Base-by-base conservation (phyloP, 1,140 invertebrate genomes). In the Heliconius melpomene region DNA sequence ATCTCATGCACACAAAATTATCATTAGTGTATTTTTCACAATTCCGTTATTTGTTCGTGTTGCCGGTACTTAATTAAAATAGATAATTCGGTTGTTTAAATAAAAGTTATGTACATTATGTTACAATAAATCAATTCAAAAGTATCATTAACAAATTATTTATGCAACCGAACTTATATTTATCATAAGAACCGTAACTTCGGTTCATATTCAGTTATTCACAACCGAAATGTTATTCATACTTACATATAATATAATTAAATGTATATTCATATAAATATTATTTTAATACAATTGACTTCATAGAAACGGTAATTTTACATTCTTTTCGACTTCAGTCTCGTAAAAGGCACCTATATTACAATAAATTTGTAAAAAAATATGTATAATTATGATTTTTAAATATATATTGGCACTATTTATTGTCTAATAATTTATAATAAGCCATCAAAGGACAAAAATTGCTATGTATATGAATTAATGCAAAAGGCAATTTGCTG, bases 301-400 rank as follows among this genome's bases (percentile, higher is more conserved):
- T 66, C 26, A 66, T 66, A 66, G 13, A 66, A 81, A 77, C 81
- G 80, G 79, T 81, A 75, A 54, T 78, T 66, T 66, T 29, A 66
- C 60, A 66, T 83, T 60, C 13, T 74, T 78, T 78, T 78, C 18
- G 77, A 72, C 72, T 75, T 91, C 90, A 92, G 90, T 92, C 91
- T 92, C 91, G 79, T 83, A 83, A 81, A 91, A 92, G 90, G 91
- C 91, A 91, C 91, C 87, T 81, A 88, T 86, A 84, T 80, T 86
- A 82, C 84, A 75, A 80, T 80, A 73, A 46, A 74, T 76, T 52
- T 80, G 74, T 80, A 80, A 87, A 89, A 88, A 66, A 66, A 89
- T 89, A 90, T 84, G 79, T 85, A 85, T 86, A 85, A 40, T 74
- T 77, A 60, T 13, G 79, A 60, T 77, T 79, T 79, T 74, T 40